Evolutionary conservation across 2,113 vertebrate species (phyloP).

Genomic region (Procavia capensis): DNA sequence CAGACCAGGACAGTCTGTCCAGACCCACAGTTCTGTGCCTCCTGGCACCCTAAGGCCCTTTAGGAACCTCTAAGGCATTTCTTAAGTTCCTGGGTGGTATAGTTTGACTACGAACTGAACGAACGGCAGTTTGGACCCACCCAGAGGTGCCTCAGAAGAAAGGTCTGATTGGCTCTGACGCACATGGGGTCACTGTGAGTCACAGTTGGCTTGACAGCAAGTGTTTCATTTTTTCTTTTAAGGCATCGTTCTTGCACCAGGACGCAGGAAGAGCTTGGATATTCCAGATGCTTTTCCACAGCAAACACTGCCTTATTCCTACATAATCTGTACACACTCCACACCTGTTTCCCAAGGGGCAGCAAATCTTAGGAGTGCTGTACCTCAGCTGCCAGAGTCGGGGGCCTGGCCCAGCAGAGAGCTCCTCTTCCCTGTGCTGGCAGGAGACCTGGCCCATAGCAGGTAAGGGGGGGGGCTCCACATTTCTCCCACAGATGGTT

Average conservation of each 20-base stretch:
- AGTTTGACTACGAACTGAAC: not conserved
- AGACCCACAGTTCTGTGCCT: not conserved
- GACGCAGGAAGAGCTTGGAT: not conserved
- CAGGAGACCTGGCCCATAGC: fast-evolving
- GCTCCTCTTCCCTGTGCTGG: not conserved
- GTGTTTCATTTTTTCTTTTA: not conserved
- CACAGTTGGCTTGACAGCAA: not conserved
- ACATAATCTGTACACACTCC: not conserved
- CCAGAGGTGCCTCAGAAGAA: not conserved
- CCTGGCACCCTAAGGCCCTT: not conserved
- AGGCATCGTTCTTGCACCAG: not conserved
- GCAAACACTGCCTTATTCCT: not conserved
- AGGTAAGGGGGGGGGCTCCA: not conserved
- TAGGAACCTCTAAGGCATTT: not conserved
- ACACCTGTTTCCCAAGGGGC: not conserved
- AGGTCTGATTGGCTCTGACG: not conserved
- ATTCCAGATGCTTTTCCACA: not conserved
- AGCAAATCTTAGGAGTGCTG: not conserved
- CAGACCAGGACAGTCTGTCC: not conserved
- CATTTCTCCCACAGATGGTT: not conserved
- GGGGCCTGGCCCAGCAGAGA: not conserved
- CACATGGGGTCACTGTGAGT: not conserved
- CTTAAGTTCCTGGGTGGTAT: not conserved
- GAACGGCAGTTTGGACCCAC: not conserved
- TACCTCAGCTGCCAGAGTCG: not conserved